Conservation (phyloP, 30 jellyfish, hydroid and myxozoan genomes). For the Aurelia coerulea region DNA sequence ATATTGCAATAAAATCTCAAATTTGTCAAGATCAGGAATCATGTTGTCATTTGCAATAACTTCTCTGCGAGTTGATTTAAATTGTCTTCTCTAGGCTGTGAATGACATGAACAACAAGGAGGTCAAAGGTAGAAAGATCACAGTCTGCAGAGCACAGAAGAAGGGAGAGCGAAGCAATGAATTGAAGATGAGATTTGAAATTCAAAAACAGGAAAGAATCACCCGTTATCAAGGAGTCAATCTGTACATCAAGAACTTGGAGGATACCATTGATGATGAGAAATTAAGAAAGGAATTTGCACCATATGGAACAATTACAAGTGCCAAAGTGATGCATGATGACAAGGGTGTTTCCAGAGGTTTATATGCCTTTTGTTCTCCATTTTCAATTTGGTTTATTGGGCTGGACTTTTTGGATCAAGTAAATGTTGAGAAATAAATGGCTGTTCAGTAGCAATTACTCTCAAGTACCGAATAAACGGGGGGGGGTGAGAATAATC, state of each 20-base stretch:
- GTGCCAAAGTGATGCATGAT: conserved; percentile 98
- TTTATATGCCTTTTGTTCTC: not conserved
- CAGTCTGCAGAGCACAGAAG: conserved; percentile 98
- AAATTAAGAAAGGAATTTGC: conserved; percentile 78
- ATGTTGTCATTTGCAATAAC: too few relatives aligned
- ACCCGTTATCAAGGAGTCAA: conserved; percentile 97
- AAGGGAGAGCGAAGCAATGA: conserved; percentile 91
- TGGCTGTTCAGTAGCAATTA: too few relatives aligned
- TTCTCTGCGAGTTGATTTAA: not conserved
- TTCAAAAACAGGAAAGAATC: conserved; percentile 88
- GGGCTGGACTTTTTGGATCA: too few relatives aligned
- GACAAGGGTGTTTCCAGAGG: conserved; percentile 88
- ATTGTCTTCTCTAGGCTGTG: conserved; percentile 79
- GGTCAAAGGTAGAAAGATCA: conserved; percentile 77
- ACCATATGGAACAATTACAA: conserved; percentile 93
- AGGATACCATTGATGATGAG: conserved; percentile 97
- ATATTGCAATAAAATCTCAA: too few relatives aligned
- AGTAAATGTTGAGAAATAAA: too few relatives aligned
- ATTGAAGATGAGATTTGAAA: conserved; percentile 84
- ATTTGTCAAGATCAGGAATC: too few relatives aligned
- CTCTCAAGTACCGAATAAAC: too few relatives aligned
- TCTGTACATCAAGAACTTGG: conserved; percentile 93
- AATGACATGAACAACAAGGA: conserved; percentile 72
- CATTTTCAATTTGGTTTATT: not conserved
- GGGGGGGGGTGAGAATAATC: too few relatives aligned